Evolutionary conservation across 2,888 invertebrate species (phyloP).

Genomic region (Apantesis nais): DNA sequence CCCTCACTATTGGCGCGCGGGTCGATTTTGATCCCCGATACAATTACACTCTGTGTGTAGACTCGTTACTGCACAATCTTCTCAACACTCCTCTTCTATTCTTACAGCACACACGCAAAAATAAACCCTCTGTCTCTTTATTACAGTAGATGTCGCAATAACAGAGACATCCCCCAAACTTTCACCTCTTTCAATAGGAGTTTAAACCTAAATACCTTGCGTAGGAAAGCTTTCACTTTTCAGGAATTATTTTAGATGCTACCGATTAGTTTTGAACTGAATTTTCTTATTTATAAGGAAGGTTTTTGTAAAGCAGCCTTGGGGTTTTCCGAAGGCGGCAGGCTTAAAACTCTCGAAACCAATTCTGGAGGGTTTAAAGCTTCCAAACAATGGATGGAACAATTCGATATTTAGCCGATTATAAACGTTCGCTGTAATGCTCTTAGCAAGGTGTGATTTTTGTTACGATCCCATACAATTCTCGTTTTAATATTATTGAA

Average conservation of each 20-base stretch:
- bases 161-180: conserved; percentile 68
- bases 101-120: conserved; percentile 49
- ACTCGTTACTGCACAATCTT: conserved; percentile 83
- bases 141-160: conserved; percentile 55
- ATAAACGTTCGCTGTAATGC: conserved; percentile 80
- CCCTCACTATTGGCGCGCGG: conserved; percentile 62
- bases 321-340: conserved; percentile 78
- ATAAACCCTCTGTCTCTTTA: conserved; percentile 49
- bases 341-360: conserved; percentile 84
- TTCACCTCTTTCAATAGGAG: conserved; percentile 85
- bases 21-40: conserved; percentile 82
- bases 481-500: conserved; percentile 31
- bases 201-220: conserved; percentile 85
- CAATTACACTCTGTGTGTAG: conserved; percentile 82
- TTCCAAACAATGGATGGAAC: conserved; percentile 82
- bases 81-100: conserved; percentile 67
- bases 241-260: conserved; percentile 76
- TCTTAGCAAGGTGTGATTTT: conserved; percentile 82
- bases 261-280: conserved; percentile 59
- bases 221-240: conserved; percentile 85
- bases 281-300: conserved; percentile 50
- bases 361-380: conserved; percentile 80
- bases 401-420: conserved; percentile 85
- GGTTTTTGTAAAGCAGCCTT: conserved; percentile 47
- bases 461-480: conserved; percentile 59